Conservation (phyloP, 1,140 invertebrate species). For the Brachionus paranguensis region DNA sequence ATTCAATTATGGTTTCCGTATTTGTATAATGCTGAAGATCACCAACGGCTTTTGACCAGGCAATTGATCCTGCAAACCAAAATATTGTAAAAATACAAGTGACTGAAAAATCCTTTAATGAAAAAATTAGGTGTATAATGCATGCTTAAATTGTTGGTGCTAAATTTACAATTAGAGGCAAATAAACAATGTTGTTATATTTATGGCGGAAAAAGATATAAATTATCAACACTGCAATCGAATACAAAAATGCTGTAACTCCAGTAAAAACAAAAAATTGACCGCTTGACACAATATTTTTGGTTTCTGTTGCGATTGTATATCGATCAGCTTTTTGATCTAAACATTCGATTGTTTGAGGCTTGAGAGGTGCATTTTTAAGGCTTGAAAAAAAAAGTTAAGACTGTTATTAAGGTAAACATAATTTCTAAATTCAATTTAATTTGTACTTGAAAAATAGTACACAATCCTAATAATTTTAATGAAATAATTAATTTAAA, state of each 20-base stretch:
- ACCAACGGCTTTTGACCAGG: conserved; percentile 23
- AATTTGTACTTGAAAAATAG: too few species aligned
- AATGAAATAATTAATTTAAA: not conserved
- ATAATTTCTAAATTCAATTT: not conserved
- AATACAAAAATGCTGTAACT: conserved; percentile 25
- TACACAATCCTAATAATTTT: too few species aligned
- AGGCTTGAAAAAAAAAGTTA: not conserved
- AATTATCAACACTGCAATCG: not conserved
- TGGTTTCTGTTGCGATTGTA: not conserved
- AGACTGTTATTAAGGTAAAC: too few species aligned
- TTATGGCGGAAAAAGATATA: conserved; percentile 29
- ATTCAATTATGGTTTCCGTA: not conserved
- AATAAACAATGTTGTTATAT: conserved; percentile 19
- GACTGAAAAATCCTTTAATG: not conserved
- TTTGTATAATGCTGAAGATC: not conserved
- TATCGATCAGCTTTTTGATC: not conserved
- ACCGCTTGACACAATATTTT: not conserved
- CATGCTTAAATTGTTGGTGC: not conserved
- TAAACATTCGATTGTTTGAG: not conserved
- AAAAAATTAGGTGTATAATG: not conserved
- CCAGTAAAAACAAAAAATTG: conserved; percentile 40
- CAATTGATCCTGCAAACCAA: conserved; percentile 30
- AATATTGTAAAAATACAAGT: conserved; percentile 29
- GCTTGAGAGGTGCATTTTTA: not conserved
- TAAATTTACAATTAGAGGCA: conserved; percentile 22